Percentiles rank a stretch among this genome's conserved stretches.
Conservation (phyloP, 1,140 invertebrate species). For the Olivierus martensii region DNA sequence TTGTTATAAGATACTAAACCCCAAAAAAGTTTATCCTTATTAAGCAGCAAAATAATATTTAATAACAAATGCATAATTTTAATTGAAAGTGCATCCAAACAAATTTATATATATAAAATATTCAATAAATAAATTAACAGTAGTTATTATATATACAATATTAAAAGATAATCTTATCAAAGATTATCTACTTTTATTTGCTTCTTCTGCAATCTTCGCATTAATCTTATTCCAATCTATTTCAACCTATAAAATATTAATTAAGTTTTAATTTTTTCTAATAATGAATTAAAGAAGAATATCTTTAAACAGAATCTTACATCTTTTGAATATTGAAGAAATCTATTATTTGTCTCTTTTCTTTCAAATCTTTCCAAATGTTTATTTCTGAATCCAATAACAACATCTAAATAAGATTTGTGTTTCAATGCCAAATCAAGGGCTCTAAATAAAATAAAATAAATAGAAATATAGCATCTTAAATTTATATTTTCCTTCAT, state of each 20-base stretch:
- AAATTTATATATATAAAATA: no score
- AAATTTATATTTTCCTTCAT: neutral
- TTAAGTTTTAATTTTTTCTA: neutral
- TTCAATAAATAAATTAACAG: no score
- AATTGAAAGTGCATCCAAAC: no score
- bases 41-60: no score
- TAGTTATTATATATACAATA: no score
- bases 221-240: constrained; percentile 41
- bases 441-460: constrained; percentile 41
- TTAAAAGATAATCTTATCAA: no score
- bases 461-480: neutral
- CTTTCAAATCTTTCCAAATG: constrained; percentile 60
- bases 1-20: no score
- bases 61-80: no score
- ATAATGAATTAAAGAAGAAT: no score
- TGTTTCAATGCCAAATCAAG: constrained; percentile 70
- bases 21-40: no score
- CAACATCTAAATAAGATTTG: constrained; percentile 58
- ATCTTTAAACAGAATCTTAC: constrained; percentile 30
- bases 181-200: no score
- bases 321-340: constrained; percentile 45
- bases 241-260: constrained; percentile 31
- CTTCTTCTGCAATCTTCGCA: constrained; percentile 36
- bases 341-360: constrained; percentile 57
- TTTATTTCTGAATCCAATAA: constrained; percentile 54